Evolutionary conservation across 2,797 vertebrate species (phyloP).

Genomic region (Halcyon leucocephala): DNA sequence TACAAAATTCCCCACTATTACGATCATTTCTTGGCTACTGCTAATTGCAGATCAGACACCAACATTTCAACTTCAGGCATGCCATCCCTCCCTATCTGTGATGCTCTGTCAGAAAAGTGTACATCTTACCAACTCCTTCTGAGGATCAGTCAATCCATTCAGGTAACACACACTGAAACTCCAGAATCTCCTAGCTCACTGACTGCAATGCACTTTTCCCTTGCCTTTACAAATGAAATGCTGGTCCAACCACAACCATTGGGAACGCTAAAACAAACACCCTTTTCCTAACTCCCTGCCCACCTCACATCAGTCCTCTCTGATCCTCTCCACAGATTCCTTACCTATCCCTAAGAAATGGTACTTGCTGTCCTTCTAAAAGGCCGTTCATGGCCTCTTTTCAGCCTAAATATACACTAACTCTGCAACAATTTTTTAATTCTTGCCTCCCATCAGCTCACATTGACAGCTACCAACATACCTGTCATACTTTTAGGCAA

Average conservation of each 20-base stretch:
- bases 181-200: background rate
- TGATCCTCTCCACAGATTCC: background rate
- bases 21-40: background rate
- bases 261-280: background rate
- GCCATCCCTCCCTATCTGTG: accelerated
- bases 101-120: background rate
- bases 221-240: background rate
- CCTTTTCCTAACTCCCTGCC: background rate
- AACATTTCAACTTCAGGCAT: background rate
- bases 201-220: accelerated
- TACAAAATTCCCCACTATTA: background rate
- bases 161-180: background rate
- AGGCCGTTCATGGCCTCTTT: background rate
- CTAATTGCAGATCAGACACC: background rate
- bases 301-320: background rate
- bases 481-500: background rate
- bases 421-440: background rate
- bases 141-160: background rate
- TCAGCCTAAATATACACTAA: background rate
- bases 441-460: background rate
- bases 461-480: background rate
- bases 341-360: background rate
- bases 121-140: background rate
- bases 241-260: background rate
- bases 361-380: background rate